Base-by-base conservation (phyloP, 2,113 vertebrate genomes). In the Morone chrysops region DNA sequence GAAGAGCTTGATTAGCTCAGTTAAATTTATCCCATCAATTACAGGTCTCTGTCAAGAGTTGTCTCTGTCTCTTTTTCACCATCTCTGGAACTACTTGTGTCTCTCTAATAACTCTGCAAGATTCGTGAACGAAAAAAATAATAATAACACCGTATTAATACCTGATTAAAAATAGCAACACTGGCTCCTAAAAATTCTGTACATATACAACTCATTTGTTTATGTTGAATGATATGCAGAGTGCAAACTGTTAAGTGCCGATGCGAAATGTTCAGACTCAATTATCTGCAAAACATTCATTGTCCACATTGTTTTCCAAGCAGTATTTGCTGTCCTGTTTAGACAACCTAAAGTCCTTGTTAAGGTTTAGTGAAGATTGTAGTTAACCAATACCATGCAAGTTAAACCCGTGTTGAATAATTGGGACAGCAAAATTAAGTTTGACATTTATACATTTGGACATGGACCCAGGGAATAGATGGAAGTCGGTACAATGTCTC, bases 1-100 rank as follows among this genome's bases (percentile, higher is more conserved):
- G 83, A 87, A 70, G 57, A 63, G 43, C 60, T 67, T 89, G 82
- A 92, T 91, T 86, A 79, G 68, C 36, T 75, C 68, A 70, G 20
- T 87, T 73, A 78, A 90, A 92, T 36, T 81, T 66, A 89, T 90
- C 70, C 66, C 74, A 90, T 84, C 72, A 92, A 82, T 91, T 90
- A 85, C 53, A 71, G 76, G 50, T 22, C n/a, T 47, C 41, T 36
- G 31, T 51, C n/a, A 31, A 18, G 38, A 67, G 1, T 40, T 25
- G 25, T 82, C 20, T 70, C 47, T 51, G 25, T 60, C 57, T 62
- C 18, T 40, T 61, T 51, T 69, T 25, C 70, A 20, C 14, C 36
- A 36, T 50, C 71, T 43, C 6, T 0, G 0, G 3, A 57, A n/a
- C 43, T 22, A 43, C 36, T 65, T 17, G 48, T 12, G 12, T 70